phyloP scores from a whole-genome alignment of 2,113 vertebrate species.

The Steatornis caripensis region DNA sequence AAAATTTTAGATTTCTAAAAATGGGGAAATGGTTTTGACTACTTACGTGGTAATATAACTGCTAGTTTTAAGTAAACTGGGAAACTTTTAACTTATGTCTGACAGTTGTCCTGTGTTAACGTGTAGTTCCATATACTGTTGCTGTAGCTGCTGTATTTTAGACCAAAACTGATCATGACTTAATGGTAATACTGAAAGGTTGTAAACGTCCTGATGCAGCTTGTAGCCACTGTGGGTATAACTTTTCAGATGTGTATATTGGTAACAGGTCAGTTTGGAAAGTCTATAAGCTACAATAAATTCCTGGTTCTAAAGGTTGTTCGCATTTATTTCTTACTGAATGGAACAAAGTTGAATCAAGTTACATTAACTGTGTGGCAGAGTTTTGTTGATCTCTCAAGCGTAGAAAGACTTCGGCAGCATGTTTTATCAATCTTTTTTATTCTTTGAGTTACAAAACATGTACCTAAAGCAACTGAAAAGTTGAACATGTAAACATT shows the following conservation, averaged over 20 bases:
- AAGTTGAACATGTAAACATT: constrained; percentile 44
- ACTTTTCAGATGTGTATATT: constrained; percentile 80
- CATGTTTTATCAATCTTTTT: neutral
- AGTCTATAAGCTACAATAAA: constrained; percentile 81
- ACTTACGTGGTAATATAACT: constrained; percentile 61
- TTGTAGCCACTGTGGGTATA: constrained; percentile 74
- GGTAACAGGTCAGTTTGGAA: constrained; percentile 81
- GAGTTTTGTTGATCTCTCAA: neutral
- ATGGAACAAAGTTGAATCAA: neutral
- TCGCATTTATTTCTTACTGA: neutral
- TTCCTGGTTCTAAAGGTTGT: constrained; percentile 73
- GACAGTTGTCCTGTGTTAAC: constrained; percentile 83
- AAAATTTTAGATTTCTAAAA: constrained; percentile 78
- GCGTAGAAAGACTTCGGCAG: neutral
- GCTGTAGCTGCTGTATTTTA: constrained; percentile 83
- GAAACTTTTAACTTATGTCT: constrained; percentile 80
- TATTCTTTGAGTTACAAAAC: constrained; percentile 48
- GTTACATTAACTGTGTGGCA: fast-evolving
- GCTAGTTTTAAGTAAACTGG: constrained; percentile 79
- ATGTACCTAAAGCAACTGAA: constrained; percentile 21
- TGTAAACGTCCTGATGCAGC: constrained; percentile 75
- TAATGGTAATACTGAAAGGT: constrained; percentile 74
- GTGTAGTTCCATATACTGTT: constrained; percentile 84
- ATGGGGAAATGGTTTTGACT: constrained; percentile 70
- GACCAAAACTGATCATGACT: constrained; percentile 71